Base-by-base conservation (phyloP, 2,888 invertebrate species). In the Geophilus truncorum region DNA sequence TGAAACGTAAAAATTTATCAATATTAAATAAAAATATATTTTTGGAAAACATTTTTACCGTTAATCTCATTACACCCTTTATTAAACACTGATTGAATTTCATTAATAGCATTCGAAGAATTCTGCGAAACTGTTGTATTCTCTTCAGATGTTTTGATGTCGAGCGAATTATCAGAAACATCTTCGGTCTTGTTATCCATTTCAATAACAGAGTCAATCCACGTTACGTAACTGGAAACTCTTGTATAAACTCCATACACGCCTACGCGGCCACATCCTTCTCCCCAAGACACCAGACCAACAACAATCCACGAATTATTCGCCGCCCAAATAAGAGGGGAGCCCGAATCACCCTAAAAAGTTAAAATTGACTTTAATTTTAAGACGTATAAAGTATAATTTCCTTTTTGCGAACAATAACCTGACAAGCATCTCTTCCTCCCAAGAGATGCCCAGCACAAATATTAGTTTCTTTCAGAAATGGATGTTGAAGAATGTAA, bases 321-420 rank as follows among this genome's bases (percentile, higher is more conserved):
- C 34, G 0, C 18, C 2, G 34, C 36, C 77, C 77, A 77, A 18
- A 77, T 36, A 4, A 77, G 36, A n/a, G 77, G 77, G 12, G 77
- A 77, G 30, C 77, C 77, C 9, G 77, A 77, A 77, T 77, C 77
- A 36, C 77, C 77, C 77, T 77, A 23, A 77, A 34, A 36, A 77
- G 75, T 75, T 2, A 32, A 77, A n/a, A 32, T 10, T 21, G 34
- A 32, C 15, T 30, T 77, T 18, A n/a, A 77, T 9, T 77, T 36
- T 18, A 32, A 7, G 12, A 70, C 10, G 25, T 23, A n/a, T 7
- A 15, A 28, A 3, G 21, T 75, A 9, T 2, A 12, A 9, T 28
- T 75, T 75, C 4, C 23, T 12, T 32, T 9, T 2, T 15, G 9
- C 0, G 21, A 77, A 32, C 5, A 34, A 23, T n/a, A 30, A 77